Conservation (phyloP, 2,797 vertebrate genomes). For the Microctenopoma lineatum region DNA sequence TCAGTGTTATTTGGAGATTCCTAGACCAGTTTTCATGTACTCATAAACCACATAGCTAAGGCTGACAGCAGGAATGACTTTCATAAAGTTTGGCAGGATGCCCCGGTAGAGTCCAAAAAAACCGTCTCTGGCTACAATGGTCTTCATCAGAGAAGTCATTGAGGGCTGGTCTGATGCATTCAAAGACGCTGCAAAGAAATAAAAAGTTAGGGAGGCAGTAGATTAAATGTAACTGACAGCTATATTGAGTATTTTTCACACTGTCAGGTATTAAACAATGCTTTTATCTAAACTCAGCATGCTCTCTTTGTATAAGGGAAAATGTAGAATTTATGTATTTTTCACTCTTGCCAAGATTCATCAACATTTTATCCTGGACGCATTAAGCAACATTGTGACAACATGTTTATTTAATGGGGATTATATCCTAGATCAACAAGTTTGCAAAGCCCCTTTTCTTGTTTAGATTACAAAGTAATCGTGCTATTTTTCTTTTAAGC, state of each 20-base stretch:
- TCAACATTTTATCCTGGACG: too few species aligned
- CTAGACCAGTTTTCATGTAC: constrained; percentile 93
- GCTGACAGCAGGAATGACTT: constrained; percentile 99
- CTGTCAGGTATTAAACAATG: not conserved
- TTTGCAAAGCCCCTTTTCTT: too few species aligned
- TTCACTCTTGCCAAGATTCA: too few species aligned
- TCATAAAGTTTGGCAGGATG: constrained; percentile 98
- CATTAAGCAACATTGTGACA: too few species aligned
- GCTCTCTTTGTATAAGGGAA: not conserved
- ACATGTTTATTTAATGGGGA: too few species aligned
- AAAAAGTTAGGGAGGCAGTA: constrained; percentile 21
- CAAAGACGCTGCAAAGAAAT: constrained; percentile 84
- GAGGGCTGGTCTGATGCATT: constrained; percentile 88
- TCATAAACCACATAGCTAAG: constrained; percentile 99
- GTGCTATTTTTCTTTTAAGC: too few species aligned
- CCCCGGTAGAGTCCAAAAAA: constrained; percentile 94
- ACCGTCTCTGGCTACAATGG: constrained; percentile 91
- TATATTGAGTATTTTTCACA: not conserved
- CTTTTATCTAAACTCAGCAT: too few species aligned
- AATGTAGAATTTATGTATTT: not conserved
- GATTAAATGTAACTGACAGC: not conserved
- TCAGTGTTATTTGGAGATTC: constrained; percentile 83
- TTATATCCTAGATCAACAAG: too few species aligned
- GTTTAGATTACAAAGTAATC: too few species aligned
- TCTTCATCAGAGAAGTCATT: constrained; percentile 90